A percentile compares a stretch with the other conserved stretches of the same genome.
Evolutionary conservation across 2,113 vertebrate species (phyloP).

Genomic region (Brevimyrus niger): DNA sequence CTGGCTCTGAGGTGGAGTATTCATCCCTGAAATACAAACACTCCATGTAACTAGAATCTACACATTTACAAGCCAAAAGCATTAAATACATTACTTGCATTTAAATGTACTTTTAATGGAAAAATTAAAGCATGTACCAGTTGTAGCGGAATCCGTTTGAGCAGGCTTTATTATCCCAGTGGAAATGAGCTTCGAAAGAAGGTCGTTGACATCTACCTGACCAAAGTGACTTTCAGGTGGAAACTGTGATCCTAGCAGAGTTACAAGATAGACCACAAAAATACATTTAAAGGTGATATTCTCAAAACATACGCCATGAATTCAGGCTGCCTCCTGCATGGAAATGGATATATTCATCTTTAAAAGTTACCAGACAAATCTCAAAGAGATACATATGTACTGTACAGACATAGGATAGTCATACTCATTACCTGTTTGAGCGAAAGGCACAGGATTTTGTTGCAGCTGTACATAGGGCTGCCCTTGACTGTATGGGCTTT

Average conservation of each 20-base stretch:
- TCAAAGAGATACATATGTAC: neutral
- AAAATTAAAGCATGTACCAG: conserved; percentile 41
- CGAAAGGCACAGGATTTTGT: conserved; percentile 70
- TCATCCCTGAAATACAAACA: conserved; percentile 54
- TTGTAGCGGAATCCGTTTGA: conserved; percentile 56
- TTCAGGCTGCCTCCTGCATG: neutral
- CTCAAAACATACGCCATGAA: neutral
- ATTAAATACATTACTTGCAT: neutral
- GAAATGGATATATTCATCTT: neutral
- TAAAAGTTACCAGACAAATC: neutral
- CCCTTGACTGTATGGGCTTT: conserved; percentile 56
- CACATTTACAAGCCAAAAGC: neutral
- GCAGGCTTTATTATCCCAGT: conserved; percentile 83
- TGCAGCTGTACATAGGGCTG: conserved; percentile 70
- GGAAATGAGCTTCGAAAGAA: conserved; percentile 84
- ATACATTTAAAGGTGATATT: neutral
- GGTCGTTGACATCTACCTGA: conserved; percentile 90
- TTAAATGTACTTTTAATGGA: neutral
- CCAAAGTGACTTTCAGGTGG: conserved; percentile 84
- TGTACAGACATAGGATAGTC: neutral
- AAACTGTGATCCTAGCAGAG: conserved; percentile 40
- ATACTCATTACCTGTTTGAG: conserved; percentile 60
- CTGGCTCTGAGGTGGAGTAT: conserved; percentile 50
- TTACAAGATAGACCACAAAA: neutral
- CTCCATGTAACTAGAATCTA: neutral